These are phyloP conservation scores for Apis dorsata DNA, from an alignment of 1,140 invertebrate species.

Conservation along the genomic window DNA sequence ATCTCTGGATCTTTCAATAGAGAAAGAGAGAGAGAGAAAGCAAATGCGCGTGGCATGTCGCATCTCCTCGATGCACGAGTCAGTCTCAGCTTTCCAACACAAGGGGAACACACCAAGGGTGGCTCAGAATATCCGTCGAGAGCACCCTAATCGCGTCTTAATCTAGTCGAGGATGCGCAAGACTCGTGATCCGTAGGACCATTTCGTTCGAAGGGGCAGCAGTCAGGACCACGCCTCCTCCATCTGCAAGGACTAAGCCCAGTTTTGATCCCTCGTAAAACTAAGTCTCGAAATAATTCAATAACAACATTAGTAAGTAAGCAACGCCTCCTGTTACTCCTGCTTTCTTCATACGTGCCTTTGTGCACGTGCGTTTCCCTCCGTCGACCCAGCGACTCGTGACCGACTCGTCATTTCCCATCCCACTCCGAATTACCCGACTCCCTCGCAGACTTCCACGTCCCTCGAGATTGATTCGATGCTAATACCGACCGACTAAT, in stretches of 20 bases:
- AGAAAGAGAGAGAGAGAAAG: not conserved
- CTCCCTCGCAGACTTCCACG: constrained; percentile 31
- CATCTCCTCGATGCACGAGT: not conserved
- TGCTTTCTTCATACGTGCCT: not conserved
- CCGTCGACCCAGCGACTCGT: constrained; percentile 29
- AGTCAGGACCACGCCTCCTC: constrained; percentile 68
- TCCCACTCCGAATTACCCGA: constrained; percentile 60
- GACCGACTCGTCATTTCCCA: constrained; percentile 49
- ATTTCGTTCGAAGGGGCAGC: constrained; percentile 34
- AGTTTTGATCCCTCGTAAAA: constrained; percentile 72
- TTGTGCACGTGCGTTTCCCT: constrained; percentile 29
- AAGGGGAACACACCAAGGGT: constrained; percentile 24
- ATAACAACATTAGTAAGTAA: constrained; percentile 73
- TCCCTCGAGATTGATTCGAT: constrained; percentile 69
- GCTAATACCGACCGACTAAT: constrained; percentile 70
- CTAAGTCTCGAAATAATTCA: constrained; percentile 78
- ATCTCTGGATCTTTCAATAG: not conserved
- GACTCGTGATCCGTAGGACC: constrained; percentile 25
- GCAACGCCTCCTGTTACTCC: constrained; percentile 54
- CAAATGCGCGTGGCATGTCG: not conserved
- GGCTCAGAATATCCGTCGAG: constrained; percentile 3
- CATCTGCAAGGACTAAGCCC: constrained; percentile 72
- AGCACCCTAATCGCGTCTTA: constrained; percentile 73
- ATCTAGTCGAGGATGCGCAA: constrained; percentile 70
- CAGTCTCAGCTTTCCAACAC: constrained; percentile 5